Evolutionary conservation across 2,797 vertebrate species (phyloP).

Genomic region (Hipposideros larvatus): DNA sequence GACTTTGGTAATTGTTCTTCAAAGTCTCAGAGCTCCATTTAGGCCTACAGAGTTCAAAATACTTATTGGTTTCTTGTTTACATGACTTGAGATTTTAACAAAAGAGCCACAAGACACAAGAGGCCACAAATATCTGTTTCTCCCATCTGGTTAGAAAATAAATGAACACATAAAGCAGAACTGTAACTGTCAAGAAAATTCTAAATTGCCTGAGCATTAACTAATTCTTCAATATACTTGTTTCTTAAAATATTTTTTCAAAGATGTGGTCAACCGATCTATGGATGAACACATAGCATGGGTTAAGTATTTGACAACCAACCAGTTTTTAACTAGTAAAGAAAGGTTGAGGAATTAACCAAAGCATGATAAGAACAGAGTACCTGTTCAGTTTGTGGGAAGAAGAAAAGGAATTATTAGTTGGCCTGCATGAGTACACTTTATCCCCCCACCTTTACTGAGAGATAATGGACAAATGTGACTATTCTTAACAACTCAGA

Average conservation of each 20-base stretch:
- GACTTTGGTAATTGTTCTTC: slow-evolving; percentile 9
- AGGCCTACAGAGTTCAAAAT: slow-evolving; percentile 60
- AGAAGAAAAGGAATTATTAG: background rate
- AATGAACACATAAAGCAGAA: background rate
- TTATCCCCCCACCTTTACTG: background rate
- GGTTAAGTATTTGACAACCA: background rate
- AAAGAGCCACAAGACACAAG: background rate
- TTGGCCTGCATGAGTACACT: background rate
- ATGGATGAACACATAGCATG: background rate
- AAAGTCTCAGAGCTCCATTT: slow-evolving; percentile 49
- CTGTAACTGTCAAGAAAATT: background rate
- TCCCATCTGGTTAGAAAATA: slow-evolving; percentile 13
- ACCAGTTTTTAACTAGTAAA: slow-evolving; percentile 5
- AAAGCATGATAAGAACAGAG: background rate
- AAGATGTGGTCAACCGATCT: background rate
- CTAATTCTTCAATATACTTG: slow-evolving; percentile 24
- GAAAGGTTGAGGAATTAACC: background rate
- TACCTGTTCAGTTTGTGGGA: background rate
- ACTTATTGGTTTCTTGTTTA: background rate
- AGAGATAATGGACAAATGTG: background rate
- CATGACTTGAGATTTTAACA: background rate
- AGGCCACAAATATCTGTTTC: background rate
- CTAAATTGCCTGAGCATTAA: background rate
- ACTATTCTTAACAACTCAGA: background rate
- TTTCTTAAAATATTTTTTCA: slow-evolving; percentile 28